Conservation (phyloP, 2,888 invertebrate genomes). For the Phragmatobia fuliginosa region DNA sequence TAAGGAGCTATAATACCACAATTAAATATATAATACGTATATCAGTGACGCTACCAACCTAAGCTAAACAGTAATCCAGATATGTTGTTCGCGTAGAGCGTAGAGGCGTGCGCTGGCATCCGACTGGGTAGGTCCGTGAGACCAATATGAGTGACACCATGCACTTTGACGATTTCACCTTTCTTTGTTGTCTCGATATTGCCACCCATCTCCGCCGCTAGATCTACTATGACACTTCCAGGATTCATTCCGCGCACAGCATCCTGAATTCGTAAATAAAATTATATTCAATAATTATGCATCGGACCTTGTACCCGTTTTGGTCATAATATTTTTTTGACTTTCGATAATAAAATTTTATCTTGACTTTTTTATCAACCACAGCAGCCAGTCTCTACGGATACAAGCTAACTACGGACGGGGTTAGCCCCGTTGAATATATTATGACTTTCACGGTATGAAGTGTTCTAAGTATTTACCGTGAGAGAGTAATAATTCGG, state of each 20-base stretch:
- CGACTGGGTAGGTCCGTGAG: slow-evolving; percentile 94
- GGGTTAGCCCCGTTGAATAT: too few species aligned
- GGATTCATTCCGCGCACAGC: slow-evolving; percentile 94
- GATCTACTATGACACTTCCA: slow-evolving; percentile 95
- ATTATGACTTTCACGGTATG: background rate
- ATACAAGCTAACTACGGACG: too few species aligned
- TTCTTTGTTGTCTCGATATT: slow-evolving; percentile 94
- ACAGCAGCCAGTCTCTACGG: too few species aligned
- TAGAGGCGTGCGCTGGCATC: slow-evolving; percentile 94
- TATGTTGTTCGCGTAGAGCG: slow-evolving; percentile 96
- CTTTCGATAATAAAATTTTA: too few species aligned
- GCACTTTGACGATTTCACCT: slow-evolving; percentile 90
- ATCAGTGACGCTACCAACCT: slow-evolving; percentile 79
- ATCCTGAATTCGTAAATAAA: slow-evolving; percentile 78
- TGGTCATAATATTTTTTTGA: background rate
- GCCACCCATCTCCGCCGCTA: slow-evolving; percentile 96
- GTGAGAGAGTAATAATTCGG: background rate
- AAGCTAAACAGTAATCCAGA: slow-evolving; percentile 94
- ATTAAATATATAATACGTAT: background rate
- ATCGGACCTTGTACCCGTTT: background rate
- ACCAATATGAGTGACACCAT: slow-evolving; percentile 94
- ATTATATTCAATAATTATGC: background rate
- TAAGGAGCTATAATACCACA: background rate
- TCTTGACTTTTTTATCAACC: too few species aligned
- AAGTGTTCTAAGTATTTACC: too few species aligned